Conservation (phyloP, 2,888 invertebrate genomes). For the Torymus aiolomorphi region DNA sequence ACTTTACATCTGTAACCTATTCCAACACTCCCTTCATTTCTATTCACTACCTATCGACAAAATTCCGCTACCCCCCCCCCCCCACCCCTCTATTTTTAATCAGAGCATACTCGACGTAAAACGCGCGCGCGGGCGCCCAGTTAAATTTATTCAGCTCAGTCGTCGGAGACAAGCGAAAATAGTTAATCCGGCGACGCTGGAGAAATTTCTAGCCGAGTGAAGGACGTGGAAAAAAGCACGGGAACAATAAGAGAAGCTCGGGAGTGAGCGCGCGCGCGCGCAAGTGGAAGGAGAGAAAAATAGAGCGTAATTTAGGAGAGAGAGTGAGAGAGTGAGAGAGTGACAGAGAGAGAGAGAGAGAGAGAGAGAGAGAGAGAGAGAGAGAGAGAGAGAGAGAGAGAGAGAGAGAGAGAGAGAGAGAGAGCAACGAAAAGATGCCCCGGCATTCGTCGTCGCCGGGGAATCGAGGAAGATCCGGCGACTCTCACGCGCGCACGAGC, state of each 20-base stretch:
- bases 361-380: not conserved
- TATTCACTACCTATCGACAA: too few relatives aligned
- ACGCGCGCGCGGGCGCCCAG: not conserved
- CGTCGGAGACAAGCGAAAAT: constrained; percentile 19
- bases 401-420: too few relatives aligned
- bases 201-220: constrained; percentile 15
- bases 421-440: constrained; percentile 45
- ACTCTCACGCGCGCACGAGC: not conserved
- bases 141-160: not conserved
- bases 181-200: constrained; percentile 8
- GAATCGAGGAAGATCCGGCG: constrained; percentile 39
- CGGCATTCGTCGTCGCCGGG: constrained; percentile 46
- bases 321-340: too few relatives aligned
- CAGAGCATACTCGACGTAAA: too few relatives aligned
- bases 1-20: too few relatives aligned
- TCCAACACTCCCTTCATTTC: too few relatives aligned
- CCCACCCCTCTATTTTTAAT: too few relatives aligned
- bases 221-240: constrained; percentile 32
- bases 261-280: constrained; percentile 2
- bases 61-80: too few relatives aligned
- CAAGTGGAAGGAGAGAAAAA: constrained; percentile 49
- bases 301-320: constrained; percentile 49
- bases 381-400: too few relatives aligned
- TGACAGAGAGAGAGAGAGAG: too few relatives aligned
- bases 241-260: constrained; percentile 15